phyloP scores from a whole-genome alignment of 1,140 invertebrate species.

The Aricia agestis region DNA sequence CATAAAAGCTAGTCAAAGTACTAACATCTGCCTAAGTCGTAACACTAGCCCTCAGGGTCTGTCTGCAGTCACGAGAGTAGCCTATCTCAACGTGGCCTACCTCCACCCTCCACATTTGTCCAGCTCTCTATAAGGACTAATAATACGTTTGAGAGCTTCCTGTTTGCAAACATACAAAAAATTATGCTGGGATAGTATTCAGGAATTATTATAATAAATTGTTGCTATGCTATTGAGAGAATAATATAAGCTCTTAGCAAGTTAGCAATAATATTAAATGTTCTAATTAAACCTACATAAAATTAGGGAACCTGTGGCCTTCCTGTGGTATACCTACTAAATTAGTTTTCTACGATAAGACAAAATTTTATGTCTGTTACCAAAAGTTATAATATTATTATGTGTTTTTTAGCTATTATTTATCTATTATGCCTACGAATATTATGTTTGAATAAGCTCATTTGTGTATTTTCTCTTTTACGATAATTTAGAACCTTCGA shows the following conservation, averaged over 20 bases:
- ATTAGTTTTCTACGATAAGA: no score
- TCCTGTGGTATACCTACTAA: no score
- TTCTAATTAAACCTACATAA: no score
- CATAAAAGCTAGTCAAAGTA: no score
- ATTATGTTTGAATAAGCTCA: neutral
- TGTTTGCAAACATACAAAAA: neutral
- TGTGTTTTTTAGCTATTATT: neutral
- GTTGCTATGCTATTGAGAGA: no score
- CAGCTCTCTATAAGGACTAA: slow-evolving; percentile 15
- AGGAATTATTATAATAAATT: no score
- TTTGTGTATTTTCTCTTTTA: neutral
- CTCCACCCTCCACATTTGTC: slow-evolving; percentile 67
- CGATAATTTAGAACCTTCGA: neutral
- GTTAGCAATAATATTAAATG: no score
- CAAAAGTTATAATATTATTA: no score
- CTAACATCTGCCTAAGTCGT: neutral
- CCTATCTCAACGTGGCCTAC: slow-evolving; percentile 55
- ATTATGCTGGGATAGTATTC: neutral
- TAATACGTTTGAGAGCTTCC: neutral
- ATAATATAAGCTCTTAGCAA: no score
- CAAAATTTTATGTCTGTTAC: no score
- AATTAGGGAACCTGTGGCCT: no score
- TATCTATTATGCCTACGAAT: neutral
- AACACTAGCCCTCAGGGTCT: slow-evolving; percentile 45
- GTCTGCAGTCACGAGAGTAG: slow-evolving; percentile 55